Conservation (phyloP, 1,140 invertebrate genomes). For the Sarcophaga bullata region DNA sequence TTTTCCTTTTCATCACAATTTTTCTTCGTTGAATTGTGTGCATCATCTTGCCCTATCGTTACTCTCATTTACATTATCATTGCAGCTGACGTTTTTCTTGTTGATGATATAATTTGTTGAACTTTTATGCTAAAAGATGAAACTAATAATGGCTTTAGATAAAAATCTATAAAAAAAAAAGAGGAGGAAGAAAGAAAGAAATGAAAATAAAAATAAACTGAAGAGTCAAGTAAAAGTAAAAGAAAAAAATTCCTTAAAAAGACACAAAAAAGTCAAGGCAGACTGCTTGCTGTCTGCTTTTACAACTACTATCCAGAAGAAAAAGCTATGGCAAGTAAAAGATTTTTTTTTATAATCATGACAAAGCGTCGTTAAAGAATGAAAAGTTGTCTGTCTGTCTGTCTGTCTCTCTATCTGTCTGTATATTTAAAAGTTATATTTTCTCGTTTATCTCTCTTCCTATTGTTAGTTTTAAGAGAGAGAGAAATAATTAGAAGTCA, state of each 20-base stretch:
- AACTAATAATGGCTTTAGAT: constrained; percentile 22
- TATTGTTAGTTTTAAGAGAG: too few relatives aligned
- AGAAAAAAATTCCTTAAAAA: not conserved
- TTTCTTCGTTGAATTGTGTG: not conserved
- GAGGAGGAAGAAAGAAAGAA: too few relatives aligned
- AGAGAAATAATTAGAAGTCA: too few relatives aligned
- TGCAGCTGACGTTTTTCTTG: constrained; percentile 12
- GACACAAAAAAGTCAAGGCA: not conserved
- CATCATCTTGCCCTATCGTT: not conserved
- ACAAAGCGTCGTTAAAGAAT: not conserved
- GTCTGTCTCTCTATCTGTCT: not conserved
- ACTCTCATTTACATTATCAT: not conserved
- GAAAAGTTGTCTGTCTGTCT: not conserved
- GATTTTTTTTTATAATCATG: not conserved
- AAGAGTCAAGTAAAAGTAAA: not conserved
- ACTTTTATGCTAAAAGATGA: constrained; percentile 20
- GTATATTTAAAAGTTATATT: too few relatives aligned
- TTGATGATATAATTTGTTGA: constrained; percentile 16
- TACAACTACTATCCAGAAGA: not conserved
- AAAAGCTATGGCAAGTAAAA: not conserved
- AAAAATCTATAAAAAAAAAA: not conserved
- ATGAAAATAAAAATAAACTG: not conserved
- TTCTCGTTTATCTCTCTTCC: too few relatives aligned
- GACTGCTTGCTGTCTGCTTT: not conserved
- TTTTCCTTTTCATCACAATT: too few relatives aligned